Evolutionary conservation across 1,140 invertebrate species (phyloP).

Genomic region (Myzus persicae): DNA sequence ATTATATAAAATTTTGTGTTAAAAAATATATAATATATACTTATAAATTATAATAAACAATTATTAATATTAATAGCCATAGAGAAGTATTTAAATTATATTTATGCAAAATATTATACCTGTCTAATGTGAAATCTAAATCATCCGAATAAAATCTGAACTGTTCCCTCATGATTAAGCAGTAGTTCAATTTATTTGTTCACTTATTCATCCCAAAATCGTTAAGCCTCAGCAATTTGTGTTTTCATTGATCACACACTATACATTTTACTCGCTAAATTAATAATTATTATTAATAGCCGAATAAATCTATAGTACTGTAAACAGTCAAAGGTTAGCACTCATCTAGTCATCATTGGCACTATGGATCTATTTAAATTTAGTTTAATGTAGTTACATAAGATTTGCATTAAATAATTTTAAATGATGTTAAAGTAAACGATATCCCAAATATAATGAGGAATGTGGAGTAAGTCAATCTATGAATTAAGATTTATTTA

Average conservation of each 20-base stretch:
- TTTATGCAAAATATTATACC: constrained; percentile 38
- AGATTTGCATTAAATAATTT: neutral
- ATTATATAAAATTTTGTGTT: constrained; percentile 28
- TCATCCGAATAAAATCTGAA: constrained; percentile 52
- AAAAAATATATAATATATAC: constrained; percentile 43
- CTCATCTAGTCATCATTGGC: constrained; percentile 46
- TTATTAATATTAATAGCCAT: constrained; percentile 20
- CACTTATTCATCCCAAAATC: neutral
- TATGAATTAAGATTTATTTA: neutral
- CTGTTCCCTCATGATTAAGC: constrained; percentile 5
- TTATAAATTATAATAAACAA: constrained; percentile 30
- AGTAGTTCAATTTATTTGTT: constrained; percentile 37
- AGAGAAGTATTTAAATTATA: constrained; percentile 53
- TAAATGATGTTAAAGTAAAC: neutral
- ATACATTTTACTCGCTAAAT: neutral
- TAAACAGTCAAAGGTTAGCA: constrained; percentile 56
- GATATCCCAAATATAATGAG: neutral
- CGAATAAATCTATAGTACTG: constrained; percentile 24
- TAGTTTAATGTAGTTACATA: neutral
- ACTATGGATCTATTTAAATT: neutral
- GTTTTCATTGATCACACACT: constrained; percentile 16
- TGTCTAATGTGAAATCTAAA: constrained; percentile 33
- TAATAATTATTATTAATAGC: neutral
- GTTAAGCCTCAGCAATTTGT: constrained; percentile 33
- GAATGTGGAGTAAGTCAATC: neutral